Percentiles rank a stretch among this genome's conserved stretches.
Evolutionary conservation across 2,113 vertebrate genomes (phyloP).

Genomic region (Oreotragus oreotragus): DNA sequence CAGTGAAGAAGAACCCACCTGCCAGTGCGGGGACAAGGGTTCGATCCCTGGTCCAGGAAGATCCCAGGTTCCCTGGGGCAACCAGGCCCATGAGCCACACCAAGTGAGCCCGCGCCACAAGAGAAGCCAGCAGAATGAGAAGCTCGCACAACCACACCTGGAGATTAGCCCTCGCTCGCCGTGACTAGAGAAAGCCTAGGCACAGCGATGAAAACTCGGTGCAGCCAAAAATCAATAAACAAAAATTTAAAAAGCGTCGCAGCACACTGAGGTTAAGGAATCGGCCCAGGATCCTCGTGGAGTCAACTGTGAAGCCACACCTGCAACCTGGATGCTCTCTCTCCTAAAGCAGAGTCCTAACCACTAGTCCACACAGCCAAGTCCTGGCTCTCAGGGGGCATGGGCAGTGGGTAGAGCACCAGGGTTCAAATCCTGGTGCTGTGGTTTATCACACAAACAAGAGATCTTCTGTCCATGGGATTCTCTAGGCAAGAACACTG

Average conservation of each 20-base stretch:
- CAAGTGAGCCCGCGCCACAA: not conserved
- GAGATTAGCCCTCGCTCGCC: not conserved
- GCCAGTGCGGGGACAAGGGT: not conserved
- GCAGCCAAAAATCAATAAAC: not conserved
- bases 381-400: fast-evolving
- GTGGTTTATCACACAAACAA: not conserved
- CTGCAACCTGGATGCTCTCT: not conserved
- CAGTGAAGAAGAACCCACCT: not conserved
- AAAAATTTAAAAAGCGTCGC: not conserved
- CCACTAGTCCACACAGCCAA: not conserved
- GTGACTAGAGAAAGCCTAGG: not conserved
- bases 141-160: fast-evolving
- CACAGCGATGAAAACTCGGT: not conserved
- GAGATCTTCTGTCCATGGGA: not conserved
- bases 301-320: not conserved
- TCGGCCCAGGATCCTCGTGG: fast-evolving
- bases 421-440: not conserved
- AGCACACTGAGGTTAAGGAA: not conserved
- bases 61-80: not conserved
- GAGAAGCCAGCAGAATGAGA: not conserved
- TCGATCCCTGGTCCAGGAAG: not conserved
- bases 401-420: not conserved
- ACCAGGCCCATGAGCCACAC: not conserved
- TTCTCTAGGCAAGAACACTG: not conserved
- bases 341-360: not conserved